These are phyloP conservation scores for Upupa epops DNA, from an alignment of 2,113 vertebrate genomes.

Conservation along the genomic window DNA sequence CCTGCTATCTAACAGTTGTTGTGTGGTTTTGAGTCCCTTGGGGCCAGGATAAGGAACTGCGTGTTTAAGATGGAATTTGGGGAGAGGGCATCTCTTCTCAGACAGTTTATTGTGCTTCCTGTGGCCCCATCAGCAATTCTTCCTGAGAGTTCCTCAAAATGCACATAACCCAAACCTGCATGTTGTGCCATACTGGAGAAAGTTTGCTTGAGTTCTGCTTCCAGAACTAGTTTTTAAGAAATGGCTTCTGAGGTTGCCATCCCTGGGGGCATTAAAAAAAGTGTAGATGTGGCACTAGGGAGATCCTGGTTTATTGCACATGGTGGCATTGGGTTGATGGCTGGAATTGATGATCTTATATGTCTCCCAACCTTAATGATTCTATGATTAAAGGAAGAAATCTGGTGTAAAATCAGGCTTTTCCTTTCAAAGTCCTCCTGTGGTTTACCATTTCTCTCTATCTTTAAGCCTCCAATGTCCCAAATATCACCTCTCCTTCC, in stretches of 20 bases:
- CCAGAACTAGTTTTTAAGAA: background rate
- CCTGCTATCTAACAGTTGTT: background rate
- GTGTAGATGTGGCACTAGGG: no score
- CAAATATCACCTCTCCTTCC: background rate
- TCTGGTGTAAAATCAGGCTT: background rate
- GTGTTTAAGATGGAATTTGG: background rate
- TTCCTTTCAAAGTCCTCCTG: background rate
- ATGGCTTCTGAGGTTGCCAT: background rate
- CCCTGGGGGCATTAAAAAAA: no score
- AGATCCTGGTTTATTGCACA: no score
- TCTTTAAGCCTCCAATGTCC: background rate
- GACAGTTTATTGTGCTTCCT: background rate
- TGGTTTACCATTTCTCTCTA: background rate
- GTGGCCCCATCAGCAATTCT: background rate
- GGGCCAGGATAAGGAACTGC: background rate
- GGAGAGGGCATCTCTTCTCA: background rate
- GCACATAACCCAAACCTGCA: background rate
- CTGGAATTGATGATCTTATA: no score
- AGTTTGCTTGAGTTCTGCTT: conserved; percentile 1
- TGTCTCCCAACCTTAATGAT: no score
- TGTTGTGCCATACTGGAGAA: background rate
- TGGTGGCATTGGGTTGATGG: no score
- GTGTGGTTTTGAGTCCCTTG: background rate
- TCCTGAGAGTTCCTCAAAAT: background rate
- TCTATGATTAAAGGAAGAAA: background rate